These are phyloP conservation scores for Valencia hispanica DNA, from an alignment of 2,797 vertebrate species.

Conservation along the genomic window DNA sequence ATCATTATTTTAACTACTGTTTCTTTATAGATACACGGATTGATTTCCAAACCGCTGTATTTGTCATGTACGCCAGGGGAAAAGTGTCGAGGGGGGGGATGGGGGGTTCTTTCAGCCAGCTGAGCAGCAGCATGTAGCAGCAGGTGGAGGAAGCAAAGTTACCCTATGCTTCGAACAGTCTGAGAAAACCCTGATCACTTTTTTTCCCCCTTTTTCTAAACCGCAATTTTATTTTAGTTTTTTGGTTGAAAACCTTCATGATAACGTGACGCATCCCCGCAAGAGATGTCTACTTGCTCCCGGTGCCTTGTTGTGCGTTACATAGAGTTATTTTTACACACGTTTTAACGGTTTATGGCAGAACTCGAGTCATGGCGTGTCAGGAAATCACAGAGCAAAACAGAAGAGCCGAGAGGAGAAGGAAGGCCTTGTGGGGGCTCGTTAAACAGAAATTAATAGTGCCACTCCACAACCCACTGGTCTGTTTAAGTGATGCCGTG, in stretches of 20 bases:
- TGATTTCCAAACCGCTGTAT: neutral
- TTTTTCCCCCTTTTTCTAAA: neutral
- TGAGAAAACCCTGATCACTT: neutral
- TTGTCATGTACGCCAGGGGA: neutral
- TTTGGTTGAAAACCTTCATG: too few relatives aligned
- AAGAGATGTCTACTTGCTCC: too few relatives aligned
- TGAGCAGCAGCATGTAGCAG: neutral
- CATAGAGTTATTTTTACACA: slow-evolving; percentile 20
- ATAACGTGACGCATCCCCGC: too few relatives aligned
- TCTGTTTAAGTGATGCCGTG: slow-evolving; percentile 38
- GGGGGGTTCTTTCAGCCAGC: neutral
- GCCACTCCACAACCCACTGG: slow-evolving; percentile 45
- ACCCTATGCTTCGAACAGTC: neutral
- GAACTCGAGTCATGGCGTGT: slow-evolving; percentile 63
- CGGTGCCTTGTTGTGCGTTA: neutral
- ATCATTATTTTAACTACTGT: too few relatives aligned
- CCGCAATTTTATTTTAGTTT: too few relatives aligned
- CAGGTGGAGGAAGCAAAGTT: neutral
- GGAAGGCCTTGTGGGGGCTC: slow-evolving; percentile 67
- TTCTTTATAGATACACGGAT: too few relatives aligned
- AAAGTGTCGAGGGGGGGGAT: too few relatives aligned
- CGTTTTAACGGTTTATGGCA: slow-evolving; percentile 60
- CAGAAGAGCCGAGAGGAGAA: slow-evolving; percentile 44
- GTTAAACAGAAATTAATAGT: slow-evolving; percentile 72
- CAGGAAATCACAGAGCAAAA: slow-evolving; percentile 65